Base-by-base conservation (phyloP, 2,113 vertebrate species). In the Oncorhynchus mykiss region DNA sequence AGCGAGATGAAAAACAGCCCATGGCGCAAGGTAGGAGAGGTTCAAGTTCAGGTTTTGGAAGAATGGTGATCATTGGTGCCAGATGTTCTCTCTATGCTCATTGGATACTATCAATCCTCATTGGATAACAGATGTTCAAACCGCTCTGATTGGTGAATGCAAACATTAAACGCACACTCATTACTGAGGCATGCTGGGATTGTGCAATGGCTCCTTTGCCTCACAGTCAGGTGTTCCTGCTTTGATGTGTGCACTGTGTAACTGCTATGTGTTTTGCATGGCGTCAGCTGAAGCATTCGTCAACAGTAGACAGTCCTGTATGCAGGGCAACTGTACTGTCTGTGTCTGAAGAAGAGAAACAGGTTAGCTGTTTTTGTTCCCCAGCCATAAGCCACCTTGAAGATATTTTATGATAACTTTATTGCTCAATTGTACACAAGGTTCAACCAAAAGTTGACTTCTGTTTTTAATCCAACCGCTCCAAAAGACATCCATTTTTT, bases 91-190 rank as follows among this genome's bases (percentile, higher is more conserved):
- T 79, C 49, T 14, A 82, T 80, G 70, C 78, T 82, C 51, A 51
- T 51, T 51, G 48, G 48, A 49, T 49, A 1, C 48, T 6, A 34
- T 34, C 39, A 11, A 45, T 45, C 18, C 54, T 78, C 80, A 88
- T 90, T 89, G 89, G 75, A 70, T 59, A 78, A 75, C 86, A 90
- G 84, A 88, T 87, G 91, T 85, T 87, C 72, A 0, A 16, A 73
- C 72, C 34, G 51, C 68, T 49, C 73, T 81, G 85, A 80, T 85
- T 88, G 80, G 82, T 80, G 78, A 54, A 81, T 80, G 64, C 60
- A n/a, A 9, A 71, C 67, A 16, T 74, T 22, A 71, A 62, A 78
- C 29, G 66, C 67, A 20, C 76, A 71, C 51, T 74, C 48, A 80
- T 73, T 70, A 64, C 66, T 12, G 59, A 72, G 73, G 64, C 27